Conservation (phyloP, 2,888 invertebrate genomes). For the Mantis religiosa region DNA sequence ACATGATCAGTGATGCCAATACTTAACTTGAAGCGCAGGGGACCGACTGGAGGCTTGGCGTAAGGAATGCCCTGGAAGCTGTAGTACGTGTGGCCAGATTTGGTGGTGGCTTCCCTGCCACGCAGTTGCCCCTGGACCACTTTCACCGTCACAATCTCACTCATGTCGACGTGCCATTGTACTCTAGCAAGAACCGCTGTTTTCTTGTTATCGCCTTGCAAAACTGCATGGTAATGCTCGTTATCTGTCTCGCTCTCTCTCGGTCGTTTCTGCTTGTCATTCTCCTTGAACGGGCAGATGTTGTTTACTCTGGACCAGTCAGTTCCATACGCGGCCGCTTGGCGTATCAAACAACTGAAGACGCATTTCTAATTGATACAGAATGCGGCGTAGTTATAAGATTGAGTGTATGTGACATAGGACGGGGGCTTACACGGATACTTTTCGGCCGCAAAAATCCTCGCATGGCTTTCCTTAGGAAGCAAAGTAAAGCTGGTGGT, state of each 20-base stretch:
- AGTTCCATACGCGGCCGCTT: no score
- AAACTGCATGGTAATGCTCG: constrained; percentile 11
- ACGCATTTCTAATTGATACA: no score
- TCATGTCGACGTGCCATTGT: background rate
- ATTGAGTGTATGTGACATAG: no score
- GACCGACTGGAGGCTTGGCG: constrained; percentile 18
- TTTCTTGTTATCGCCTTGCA: constrained; percentile 1
- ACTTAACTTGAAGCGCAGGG: constrained; percentile 17
- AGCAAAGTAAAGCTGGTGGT: no score
- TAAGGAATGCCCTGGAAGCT: constrained; percentile 19
- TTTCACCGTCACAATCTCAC: background rate
- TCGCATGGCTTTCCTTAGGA: no score
- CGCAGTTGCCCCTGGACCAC: constrained; percentile 6
- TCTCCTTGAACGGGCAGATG: background rate
- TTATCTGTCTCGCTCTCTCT: background rate
- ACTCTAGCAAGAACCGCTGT: background rate
- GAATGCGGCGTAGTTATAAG: no score
- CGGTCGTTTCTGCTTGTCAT: background rate
- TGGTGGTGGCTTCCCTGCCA: constrained; percentile 13
- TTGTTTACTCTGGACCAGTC: background rate
- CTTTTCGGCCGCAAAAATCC: no score
- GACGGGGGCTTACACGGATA: no score
- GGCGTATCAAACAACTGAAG: no score
- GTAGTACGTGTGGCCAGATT: background rate
- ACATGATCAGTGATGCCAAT: background rate